Base-by-base conservation (phyloP, 2,113 vertebrate genomes). In the Calidris pygmaea region DNA sequence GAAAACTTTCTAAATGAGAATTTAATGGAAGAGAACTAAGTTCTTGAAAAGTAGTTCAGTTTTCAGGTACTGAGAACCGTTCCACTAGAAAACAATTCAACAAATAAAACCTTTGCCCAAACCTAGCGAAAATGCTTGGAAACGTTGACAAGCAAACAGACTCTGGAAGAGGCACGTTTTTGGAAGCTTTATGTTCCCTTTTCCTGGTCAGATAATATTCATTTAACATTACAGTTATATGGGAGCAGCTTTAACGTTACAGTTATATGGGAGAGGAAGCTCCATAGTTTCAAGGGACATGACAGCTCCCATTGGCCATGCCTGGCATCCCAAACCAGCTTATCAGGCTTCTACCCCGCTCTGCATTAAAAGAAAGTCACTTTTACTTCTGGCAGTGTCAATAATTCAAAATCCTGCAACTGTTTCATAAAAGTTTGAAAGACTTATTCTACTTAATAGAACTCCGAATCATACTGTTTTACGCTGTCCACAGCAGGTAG, bases 231-330 rank as follows among this genome's bases (percentile, higher is more conserved):
- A 22, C 22, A 47, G 12, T 11, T 41, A 10, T 2, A 45, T 2
- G 14, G 14, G 43, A 85, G 5, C 15, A 53, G 1, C 14, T 87
- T 85, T 74, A 80, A 70, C 10, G 59, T 37, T 87, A 22, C 22
- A 47, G 12, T 11, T 41, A 10, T 2, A 45, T 2, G 14, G 14
- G 43, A 85, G 58, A 89, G 50, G 8, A 58, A 22, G 5, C 23
- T 82, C 22, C 8, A 6, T 22, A 53, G 7, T 58, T 90, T 86
- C 59, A 74, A 76, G 22, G 12, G 8, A 76, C 2, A 0, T 79
- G 39, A 59, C 62, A 73, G 3, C 1, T 66, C 39, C 29, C 0
- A 0, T 52, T 74, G 24, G 11, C 32, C 22, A 22, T 59, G 5
- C 8, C n/a, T 67, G 14, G 6, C 4, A 55, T 7, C 26, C 17